Evolutionary conservation across 1,140 invertebrate species (phyloP), one percentile per base, ranked within the genome.

Genomic region (Acromyrmex echinatior): DNA sequence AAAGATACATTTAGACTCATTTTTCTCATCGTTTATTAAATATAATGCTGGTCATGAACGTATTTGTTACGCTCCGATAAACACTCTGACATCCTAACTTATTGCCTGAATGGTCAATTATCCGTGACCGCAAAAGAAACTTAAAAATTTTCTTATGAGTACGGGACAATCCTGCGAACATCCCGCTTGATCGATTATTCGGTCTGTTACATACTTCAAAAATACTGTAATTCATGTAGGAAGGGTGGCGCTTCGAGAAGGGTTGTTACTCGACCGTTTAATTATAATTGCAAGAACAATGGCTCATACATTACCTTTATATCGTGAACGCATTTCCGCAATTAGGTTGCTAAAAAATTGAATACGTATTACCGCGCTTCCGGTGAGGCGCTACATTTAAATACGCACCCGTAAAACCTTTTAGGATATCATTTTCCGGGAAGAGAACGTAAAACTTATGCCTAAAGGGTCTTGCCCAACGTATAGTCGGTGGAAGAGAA

Each of bases 71-170:
- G 80, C 80, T 76, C 70, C 25, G 70, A 84, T 76, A 76, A 21
- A 18, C 58, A 25, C 53, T 49, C 80, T 21, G 80, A 76, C 82
- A 45, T 86, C 21, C 74, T 63, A 45, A 58, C 76, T 76, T 76
- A 87, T 87, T 86, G 49, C 86, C n/a, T 51, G 86, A 66, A 77
- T 66, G 81, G 49, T 86, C 86, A 76, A 87, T 65, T 87, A 86
- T 73, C 86, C 70, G 49, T 86, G 80, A 87, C 86, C 60, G 80
- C 60, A 49, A 73, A 87, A 87, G 71, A 87, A 76, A 84, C 14
- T 21, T 49, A 76, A 84, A 84, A 84, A 84, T 39, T 71, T 70
- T 70, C 65, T 71, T 74, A 49, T 49, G 16, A 84, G 70, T 35
- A 51, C 25, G 28, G 79, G 66, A 21, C n/a, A 35, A 60, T 49